A percentile compares a stretch with the other conserved stretches of the same genome.
phyloP scores from a whole-genome alignment of 2,797 vertebrate genomes.

The Sitta carolinensis region DNA sequence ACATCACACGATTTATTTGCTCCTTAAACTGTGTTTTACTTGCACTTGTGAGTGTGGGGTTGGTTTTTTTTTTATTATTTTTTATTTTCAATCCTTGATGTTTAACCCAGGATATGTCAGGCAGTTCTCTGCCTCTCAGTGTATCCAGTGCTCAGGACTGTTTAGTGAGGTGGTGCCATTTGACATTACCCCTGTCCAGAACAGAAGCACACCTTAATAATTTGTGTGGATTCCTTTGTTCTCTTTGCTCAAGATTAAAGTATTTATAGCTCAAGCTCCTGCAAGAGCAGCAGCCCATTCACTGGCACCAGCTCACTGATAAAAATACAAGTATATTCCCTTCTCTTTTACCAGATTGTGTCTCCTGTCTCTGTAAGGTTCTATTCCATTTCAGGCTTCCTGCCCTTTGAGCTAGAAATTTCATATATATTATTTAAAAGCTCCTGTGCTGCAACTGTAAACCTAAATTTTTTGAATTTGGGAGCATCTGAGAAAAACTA shows the following conservation, averaged over 20 bases:
- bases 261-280: background rate
- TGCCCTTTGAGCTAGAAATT: constrained; percentile 2
- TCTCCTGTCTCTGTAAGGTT: background rate
- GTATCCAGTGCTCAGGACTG: background rate
- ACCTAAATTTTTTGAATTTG: background rate
- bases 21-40: background rate
- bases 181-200: background rate
- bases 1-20: background rate
- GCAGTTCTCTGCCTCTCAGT: background rate
- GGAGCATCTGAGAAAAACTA: background rate
- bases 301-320: background rate
- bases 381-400: background rate
- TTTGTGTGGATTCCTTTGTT: background rate
- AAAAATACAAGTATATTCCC: background rate
- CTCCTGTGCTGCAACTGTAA: background rate
- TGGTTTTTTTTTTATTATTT: background rate
- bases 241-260: background rate
- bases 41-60: background rate
- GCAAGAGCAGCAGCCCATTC: background rate
- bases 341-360: background rate
- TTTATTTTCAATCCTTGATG: background rate
- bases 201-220: background rate
- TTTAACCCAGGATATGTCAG: background rate
- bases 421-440: background rate
- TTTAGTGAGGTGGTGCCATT: background rate